A percentile compares a stretch with the other conserved stretches of the same genome.
phyloP scores from a whole-genome alignment of 2,888 invertebrate species.

The Diploptera punctata region DNA sequence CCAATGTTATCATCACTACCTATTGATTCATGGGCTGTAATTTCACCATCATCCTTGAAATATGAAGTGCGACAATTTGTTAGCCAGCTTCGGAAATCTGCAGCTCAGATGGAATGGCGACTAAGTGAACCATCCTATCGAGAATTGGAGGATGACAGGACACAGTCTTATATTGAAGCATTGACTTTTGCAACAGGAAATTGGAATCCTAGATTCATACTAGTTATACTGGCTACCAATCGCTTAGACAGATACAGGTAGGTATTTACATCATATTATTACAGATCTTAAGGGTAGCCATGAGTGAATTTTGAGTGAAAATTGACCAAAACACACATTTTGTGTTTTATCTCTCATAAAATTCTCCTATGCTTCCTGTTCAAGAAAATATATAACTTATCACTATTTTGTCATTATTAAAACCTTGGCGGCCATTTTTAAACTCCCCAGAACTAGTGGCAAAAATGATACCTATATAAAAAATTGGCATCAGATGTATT shows the following conservation, averaged over 20 bases:
- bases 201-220: slow-evolving; percentile 66
- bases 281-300: background rate
- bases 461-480: background rate
- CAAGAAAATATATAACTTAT: no score
- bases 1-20: background rate
- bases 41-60: background rate
- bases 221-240: slow-evolving; percentile 71
- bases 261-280: background rate
- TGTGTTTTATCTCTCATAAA: no score
- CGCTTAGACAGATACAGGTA: slow-evolving; percentile 72
- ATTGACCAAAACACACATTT: no score
- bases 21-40: background rate
- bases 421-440: no score
- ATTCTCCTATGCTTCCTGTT: no score
- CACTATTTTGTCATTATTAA: no score
- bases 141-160: slow-evolving; percentile 63
- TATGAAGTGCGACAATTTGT: background rate
- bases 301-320: background rate
- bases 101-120: background rate
- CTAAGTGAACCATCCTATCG: background rate
- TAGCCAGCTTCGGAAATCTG: background rate
- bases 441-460: no score
- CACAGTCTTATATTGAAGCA: slow-evolving; percentile 63
- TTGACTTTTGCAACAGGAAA: slow-evolving; percentile 64
- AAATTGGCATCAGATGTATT: no score